These are phyloP conservation scores for Corythoichthys haematopterus DNA, from an alignment of 2,113 vertebrate genomes.

Conservation along the genomic window DNA sequence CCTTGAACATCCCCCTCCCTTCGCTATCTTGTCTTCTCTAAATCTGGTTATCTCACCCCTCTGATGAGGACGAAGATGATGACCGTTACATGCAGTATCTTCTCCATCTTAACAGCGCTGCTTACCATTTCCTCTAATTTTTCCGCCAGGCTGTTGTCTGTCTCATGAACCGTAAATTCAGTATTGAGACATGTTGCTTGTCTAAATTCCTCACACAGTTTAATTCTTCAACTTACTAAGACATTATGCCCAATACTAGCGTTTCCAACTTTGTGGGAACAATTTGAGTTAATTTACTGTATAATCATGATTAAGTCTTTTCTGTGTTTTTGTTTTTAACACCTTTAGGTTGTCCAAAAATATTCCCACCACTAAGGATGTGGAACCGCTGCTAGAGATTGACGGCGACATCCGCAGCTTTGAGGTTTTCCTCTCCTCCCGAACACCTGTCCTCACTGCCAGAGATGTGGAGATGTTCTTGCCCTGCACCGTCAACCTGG, in stretches of 20 bases:
- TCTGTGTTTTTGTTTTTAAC: conserved; percentile 4
- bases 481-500: conserved; percentile 94
- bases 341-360: conserved; percentile 88
- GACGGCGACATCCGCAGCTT: conserved; percentile 94
- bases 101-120: conserved; percentile 55
- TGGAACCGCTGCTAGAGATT: conserved; percentile 95
- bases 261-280: not conserved
- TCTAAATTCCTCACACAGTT: not conserved
- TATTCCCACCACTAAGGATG: conserved; percentile 95
- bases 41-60: conserved; percentile 64
- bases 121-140: conserved; percentile 53
- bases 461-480: conserved; percentile 92
- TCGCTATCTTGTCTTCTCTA: conserved; percentile 61
- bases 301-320: not conserved
- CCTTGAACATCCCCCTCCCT: conserved; percentile 58
- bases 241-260: not conserved
- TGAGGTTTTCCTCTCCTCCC: conserved; percentile 93
- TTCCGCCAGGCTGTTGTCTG: conserved; percentile 37
- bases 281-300: not conserved
- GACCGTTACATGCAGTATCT: conserved; percentile 58
- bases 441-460: conserved; percentile 88
- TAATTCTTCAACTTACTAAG: not conserved
- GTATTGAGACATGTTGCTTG: not conserved
- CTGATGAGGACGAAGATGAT: conserved; percentile 64
- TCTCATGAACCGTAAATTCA: conserved; percentile 12